Conservation (phyloP, 2,888 invertebrate genomes). For the Incurvaria masculella region DNA sequence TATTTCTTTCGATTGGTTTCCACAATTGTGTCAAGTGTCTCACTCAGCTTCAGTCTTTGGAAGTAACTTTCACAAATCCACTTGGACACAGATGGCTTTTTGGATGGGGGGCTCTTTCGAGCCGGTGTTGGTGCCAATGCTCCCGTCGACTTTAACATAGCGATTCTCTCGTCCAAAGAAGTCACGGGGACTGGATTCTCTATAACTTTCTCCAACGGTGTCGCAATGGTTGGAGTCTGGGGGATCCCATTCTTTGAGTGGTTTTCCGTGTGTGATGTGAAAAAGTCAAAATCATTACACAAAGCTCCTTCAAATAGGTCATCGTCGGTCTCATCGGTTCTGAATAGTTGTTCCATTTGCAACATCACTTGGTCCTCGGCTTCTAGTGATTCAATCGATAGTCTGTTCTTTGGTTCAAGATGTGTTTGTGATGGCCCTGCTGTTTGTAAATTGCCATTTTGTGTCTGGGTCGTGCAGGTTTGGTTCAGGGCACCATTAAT, state of each 20-base stretch:
- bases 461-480: too few species aligned
- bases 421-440: too few species aligned
- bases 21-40: constrained; percentile 38
- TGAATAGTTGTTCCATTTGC: constrained; percentile 45
- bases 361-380: constrained; percentile 34
- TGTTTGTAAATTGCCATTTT: too few species aligned
- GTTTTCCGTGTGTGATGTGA: not conserved
- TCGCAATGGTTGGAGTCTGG: not conserved
- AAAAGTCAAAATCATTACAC: constrained; percentile 24
- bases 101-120: constrained; percentile 18
- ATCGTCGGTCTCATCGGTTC: constrained; percentile 33
- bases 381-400: constrained; percentile 27
- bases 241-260: too few species aligned
- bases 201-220: not conserved
- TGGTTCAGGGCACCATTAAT: too few species aligned
- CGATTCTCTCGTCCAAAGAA: constrained; percentile 37
- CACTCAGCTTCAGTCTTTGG: constrained; percentile 35
- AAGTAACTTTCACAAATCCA: constrained; percentile 50
- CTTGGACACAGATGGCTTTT: constrained; percentile 22
- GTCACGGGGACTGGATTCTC: constrained; percentile 24
- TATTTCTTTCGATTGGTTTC: constrained; percentile 37
- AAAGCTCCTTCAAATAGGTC: constrained; percentile 39
- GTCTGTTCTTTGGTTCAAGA: constrained; percentile 12
- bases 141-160: constrained; percentile 26
- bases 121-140: constrained; percentile 20